A percentile compares a stretch with the other conserved stretches of the same genome.
phyloP scores from a whole-genome alignment of 2,888 invertebrate species.

The Dyspetes luteomarginatus region DNA sequence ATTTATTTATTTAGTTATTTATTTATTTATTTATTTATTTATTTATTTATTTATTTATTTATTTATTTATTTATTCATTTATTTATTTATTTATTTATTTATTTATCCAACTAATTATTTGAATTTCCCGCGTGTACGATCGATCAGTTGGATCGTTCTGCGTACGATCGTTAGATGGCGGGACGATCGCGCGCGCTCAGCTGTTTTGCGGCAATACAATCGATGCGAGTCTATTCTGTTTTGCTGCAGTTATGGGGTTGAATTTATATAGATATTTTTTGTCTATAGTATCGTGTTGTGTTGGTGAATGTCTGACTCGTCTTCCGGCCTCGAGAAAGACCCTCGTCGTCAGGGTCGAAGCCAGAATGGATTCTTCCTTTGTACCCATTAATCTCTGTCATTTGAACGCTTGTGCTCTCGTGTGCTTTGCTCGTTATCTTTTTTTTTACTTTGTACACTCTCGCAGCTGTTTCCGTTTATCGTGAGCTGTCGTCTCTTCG shows the following conservation, averaged over 20 bases:
- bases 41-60: too few species aligned
- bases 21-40: too few species aligned
- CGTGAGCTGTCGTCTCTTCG: conserved; percentile 59
- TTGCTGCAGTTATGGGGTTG: conserved; percentile 18
- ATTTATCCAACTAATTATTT: too few species aligned
- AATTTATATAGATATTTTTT: background rate
- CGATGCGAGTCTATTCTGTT: conserved; percentile 34
- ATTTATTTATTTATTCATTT: too few species aligned
- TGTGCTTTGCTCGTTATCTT: conserved; percentile 68
- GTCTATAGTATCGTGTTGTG: conserved; percentile 48
- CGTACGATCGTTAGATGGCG: too few species aligned
- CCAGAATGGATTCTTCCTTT: conserved; percentile 58
- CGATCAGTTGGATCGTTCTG: too few species aligned
- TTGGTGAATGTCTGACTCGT: conserved; percentile 35
- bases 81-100: too few species aligned
- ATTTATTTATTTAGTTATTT: too few species aligned
- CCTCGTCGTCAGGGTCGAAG: conserved; percentile 65
- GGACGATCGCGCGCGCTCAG: background rate
- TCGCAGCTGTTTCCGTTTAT: conserved; percentile 45
- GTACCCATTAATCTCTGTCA: conserved; percentile 73
- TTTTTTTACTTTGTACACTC: conserved; percentile 50
- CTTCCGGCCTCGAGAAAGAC: conserved; percentile 55
- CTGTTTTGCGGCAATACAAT: background rate
- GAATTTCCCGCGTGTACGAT: too few species aligned
- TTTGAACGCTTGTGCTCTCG: conserved; percentile 60